Conservation (phyloP, 2,113 vertebrate species). For the Cyanistes caeruleus region DNA sequence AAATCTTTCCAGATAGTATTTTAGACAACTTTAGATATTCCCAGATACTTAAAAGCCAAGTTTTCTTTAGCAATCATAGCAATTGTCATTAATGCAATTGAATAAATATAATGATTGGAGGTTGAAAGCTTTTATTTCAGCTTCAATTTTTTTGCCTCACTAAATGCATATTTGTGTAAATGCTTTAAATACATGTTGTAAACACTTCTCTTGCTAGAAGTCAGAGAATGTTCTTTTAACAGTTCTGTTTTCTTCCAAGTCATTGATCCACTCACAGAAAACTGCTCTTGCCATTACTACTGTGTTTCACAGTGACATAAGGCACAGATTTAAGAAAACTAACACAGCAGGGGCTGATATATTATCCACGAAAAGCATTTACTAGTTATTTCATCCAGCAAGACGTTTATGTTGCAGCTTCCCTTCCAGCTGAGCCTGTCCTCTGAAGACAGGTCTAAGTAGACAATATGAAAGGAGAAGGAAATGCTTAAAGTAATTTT, state of each 20-base stretch:
- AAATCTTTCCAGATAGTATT: not conserved
- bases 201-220: not conserved
- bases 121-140: not conserved
- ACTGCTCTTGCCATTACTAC: not conserved
- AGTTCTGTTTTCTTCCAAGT: not conserved
- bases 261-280: not conserved
- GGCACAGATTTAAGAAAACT: conserved; percentile 23
- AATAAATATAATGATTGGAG: not conserved
- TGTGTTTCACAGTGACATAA: not conserved
- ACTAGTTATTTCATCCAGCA: conserved; percentile 34
- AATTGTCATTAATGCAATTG: not conserved
- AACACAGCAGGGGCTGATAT: not conserved
- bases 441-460: not conserved
- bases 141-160: not conserved
- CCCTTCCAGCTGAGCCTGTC: conserved; percentile 18
- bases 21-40: not conserved
- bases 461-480: not conserved
- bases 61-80: not conserved
- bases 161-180: not conserved
- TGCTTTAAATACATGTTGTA: not conserved
- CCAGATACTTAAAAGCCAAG: not conserved
- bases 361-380: not conserved
- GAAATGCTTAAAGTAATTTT: not conserved
- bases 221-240: not conserved
- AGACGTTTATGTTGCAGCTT: conserved; percentile 19